phyloP scores from a whole-genome alignment of 1,140 invertebrate genomes.

The Tachypleus tridentatus region DNA sequence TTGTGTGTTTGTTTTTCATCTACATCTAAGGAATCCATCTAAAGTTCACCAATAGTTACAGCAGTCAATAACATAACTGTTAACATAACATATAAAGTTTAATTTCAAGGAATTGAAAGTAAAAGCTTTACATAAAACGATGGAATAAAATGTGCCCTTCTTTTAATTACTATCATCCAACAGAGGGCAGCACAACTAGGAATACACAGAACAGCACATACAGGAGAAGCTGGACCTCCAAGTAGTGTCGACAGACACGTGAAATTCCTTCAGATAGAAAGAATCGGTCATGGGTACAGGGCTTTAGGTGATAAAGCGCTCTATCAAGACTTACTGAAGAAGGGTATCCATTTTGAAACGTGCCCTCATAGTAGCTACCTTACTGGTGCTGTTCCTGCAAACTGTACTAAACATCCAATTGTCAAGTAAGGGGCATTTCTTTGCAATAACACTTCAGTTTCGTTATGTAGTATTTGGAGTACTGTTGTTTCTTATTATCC shows the following conservation, averaged over 20 bases:
- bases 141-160: no score
- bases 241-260: conserved; percentile 38
- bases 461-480: no score
- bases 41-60: no score
- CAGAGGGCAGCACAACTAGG: conserved; percentile 35
- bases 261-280: conserved; percentile 39
- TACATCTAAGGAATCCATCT: no score
- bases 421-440: conserved; percentile 25
- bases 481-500: no score
- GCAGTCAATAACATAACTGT: no score
- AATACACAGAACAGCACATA: conserved; percentile 45
- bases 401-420: conserved; percentile 32
- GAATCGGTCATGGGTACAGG: conserved; percentile 50
- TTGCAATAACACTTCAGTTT: no score
- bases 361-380: conserved; percentile 46
- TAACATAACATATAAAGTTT: no score
- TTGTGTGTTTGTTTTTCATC: no score
- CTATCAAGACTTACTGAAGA: conserved; percentile 32
- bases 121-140: no score
- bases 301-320: conserved; percentile 37
- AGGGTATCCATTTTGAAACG: conserved; percentile 41
- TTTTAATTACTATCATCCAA: no score
- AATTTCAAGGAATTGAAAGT: no score
- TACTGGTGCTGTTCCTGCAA: conserved; percentile 39
- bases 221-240: conserved; percentile 42